A percentile compares a stretch with the other conserved stretches of the same genome.
phyloP scores from a whole-genome alignment of 2,888 invertebrate genomes.

The Orchesella flavescens region DNA sequence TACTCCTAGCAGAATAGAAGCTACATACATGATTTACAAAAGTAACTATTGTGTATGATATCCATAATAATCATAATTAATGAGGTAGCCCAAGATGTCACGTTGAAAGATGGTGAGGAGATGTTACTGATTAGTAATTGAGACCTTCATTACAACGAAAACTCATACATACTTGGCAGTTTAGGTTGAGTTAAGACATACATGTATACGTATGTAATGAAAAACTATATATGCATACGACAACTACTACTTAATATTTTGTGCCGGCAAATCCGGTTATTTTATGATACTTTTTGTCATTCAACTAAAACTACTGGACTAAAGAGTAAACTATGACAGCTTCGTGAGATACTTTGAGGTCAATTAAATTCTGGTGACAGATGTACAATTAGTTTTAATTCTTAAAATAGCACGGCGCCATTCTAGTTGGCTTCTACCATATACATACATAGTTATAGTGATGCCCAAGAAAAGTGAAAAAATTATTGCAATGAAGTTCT shows the following conservation, averaged over 20 bases:
- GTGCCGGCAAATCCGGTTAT: too few relatives aligned
- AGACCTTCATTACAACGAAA: constrained; percentile 58
- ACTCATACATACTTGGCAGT: constrained; percentile 44
- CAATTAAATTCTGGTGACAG: too few relatives aligned
- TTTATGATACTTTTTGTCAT: too few relatives aligned
- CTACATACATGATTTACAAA: constrained; percentile 3
- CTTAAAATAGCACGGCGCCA: too few relatives aligned
- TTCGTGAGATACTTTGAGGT: too few relatives aligned
- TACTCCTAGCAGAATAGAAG: background rate
- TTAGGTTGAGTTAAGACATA: background rate
- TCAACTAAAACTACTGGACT: too few relatives aligned
- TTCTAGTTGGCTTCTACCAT: too few relatives aligned
- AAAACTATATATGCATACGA: background rate
- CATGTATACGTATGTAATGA: background rate
- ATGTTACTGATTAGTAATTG: constrained; percentile 61
- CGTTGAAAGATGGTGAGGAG: constrained; percentile 43
- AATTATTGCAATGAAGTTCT: too few relatives aligned
- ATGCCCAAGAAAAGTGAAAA: too few relatives aligned
- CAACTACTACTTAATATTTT: background rate
- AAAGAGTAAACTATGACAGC: too few relatives aligned
- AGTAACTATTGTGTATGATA: constrained; percentile 29
- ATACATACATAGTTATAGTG: too few relatives aligned
- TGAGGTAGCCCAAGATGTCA: constrained; percentile 60
- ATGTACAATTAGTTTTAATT: too few relatives aligned
- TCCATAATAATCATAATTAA: constrained; percentile 66